Conservation (phyloP, 2,797 vertebrate genomes). For the Apogon talboti region DNA sequence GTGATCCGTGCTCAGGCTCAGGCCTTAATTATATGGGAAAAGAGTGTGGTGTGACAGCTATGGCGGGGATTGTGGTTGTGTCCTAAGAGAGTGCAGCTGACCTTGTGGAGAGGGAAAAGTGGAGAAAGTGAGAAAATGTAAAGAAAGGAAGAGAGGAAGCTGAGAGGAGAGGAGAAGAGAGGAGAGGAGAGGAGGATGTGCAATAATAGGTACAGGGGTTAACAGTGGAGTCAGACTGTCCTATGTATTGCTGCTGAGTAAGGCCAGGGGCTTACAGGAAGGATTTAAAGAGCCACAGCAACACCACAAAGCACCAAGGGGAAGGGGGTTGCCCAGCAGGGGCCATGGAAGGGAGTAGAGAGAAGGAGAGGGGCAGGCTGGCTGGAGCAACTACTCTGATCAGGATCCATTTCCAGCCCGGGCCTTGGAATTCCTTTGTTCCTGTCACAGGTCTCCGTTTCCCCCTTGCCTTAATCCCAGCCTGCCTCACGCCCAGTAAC, state of each 20-base stretch:
- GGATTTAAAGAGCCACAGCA: constrained; percentile 81
- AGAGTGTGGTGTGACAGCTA: constrained; percentile 83
- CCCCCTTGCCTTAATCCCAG: constrained; percentile 75
- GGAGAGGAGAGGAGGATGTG: constrained; percentile 4
- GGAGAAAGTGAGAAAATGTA: constrained; percentile 65
- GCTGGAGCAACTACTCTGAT: constrained; percentile 74
- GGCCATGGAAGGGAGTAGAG: constrained; percentile 50
- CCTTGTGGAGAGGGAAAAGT: constrained; percentile 59
- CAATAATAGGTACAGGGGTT: constrained; percentile 53
- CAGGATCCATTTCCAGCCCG: constrained; percentile 80
- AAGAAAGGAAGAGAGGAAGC: constrained; percentile 34
- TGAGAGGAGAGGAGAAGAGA: constrained; percentile 5
- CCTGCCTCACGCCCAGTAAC: constrained; percentile 77
- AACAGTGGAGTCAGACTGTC: constrained; percentile 71
- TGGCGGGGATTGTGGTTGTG: constrained; percentile 77
- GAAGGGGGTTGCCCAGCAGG: constrained; percentile 70
- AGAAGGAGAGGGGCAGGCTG: constrained; percentile 53
- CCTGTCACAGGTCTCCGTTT: constrained; percentile 82
- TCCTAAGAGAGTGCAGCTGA: constrained; percentile 78
- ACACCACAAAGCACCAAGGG: constrained; percentile 77
- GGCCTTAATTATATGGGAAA: constrained; percentile 85
- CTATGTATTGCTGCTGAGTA: constrained; percentile 74
- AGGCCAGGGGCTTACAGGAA: constrained; percentile 74
- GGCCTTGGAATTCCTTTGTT: constrained; percentile 85
- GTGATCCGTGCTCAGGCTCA: constrained; percentile 80